Evolutionary conservation across 2,888 invertebrate genomes (phyloP).

Genomic region (Furcula furcula): DNA sequence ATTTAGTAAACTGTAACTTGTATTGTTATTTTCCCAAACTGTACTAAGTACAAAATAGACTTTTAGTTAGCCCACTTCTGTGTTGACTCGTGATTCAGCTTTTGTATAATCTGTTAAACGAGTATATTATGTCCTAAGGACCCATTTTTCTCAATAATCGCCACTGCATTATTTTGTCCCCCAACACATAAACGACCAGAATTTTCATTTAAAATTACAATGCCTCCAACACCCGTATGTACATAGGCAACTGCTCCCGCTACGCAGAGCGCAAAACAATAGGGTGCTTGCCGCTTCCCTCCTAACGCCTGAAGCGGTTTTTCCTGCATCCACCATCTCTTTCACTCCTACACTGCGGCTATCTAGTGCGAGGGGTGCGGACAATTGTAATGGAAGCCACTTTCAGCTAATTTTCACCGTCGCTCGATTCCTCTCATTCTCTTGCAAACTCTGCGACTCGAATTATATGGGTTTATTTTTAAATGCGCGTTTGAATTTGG

Average conservation of each 20-base stretch:
- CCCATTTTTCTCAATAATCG: too few relatives aligned
- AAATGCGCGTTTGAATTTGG: slow-evolving; percentile 8
- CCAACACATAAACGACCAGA: slow-evolving; percentile 32
- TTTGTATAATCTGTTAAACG: too few relatives aligned
- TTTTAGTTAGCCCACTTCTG: too few relatives aligned
- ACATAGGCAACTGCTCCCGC: slow-evolving; percentile 51
- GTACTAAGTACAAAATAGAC: too few relatives aligned
- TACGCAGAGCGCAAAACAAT: slow-evolving; percentile 74
- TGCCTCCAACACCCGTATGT: slow-evolving; percentile 43
- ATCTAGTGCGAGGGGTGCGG: slow-evolving; percentile 42
- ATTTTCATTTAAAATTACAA: slow-evolving; percentile 63
- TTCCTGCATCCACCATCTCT: slow-evolving; percentile 49
- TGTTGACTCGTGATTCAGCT: too few relatives aligned
- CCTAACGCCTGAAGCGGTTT: slow-evolving; percentile 69
- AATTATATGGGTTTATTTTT: slow-evolving; percentile 53
- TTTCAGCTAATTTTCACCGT: slow-evolving; percentile 76
- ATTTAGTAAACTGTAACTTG: too few relatives aligned
- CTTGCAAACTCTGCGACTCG: slow-evolving; percentile 43
- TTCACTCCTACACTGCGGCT: slow-evolving; percentile 29
- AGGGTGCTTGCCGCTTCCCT: slow-evolving; percentile 75
- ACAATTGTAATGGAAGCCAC: slow-evolving; percentile 59
- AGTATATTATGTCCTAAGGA: too few relatives aligned
- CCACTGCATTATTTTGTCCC: too few relatives aligned
- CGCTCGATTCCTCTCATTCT: slow-evolving; percentile 56
- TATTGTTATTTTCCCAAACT: too few relatives aligned